These are phyloP conservation scores for Taxidea taxus DNA, from an alignment of 2,113 vertebrate species.

Conservation along the genomic window DNA sequence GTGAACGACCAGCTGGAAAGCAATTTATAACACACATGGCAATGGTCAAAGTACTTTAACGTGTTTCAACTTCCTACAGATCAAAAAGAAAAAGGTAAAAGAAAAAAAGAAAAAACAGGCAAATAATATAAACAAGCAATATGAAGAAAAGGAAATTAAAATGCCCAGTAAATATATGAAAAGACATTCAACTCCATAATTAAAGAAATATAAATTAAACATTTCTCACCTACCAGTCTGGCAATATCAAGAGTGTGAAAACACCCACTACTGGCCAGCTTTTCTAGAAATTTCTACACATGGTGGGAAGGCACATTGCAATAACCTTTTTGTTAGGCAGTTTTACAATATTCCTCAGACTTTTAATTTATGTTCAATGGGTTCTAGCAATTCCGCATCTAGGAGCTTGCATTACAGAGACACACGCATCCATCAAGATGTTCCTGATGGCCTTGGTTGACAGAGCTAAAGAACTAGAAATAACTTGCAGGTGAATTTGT, in stretches of 20 bases:
- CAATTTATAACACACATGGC: background rate
- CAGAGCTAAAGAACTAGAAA: background rate
- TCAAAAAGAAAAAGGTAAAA: background rate
- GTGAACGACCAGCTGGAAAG: background rate
- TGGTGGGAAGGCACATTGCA: background rate
- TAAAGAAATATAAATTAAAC: background rate
- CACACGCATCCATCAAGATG: background rate
- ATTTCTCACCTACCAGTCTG: background rate
- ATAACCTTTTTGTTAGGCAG: background rate
- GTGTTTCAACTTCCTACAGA: background rate
- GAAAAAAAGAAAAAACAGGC: background rate
- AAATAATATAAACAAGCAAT: background rate
- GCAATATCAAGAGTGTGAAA: background rate
- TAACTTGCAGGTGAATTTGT: background rate
- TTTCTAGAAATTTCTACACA: background rate
- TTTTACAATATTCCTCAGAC: background rate
- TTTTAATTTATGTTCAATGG: background rate
- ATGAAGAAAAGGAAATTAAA: background rate
- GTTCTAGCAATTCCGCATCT: background rate
- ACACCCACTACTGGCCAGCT: background rate
- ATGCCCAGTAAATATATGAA: background rate
- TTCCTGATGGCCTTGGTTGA: background rate
- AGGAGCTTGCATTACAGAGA: background rate
- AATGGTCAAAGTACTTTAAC: background rate
- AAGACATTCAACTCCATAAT: background rate